Percentiles rank a stretch among this genome's conserved stretches.
Evolutionary conservation across 2,888 invertebrate species (phyloP).

Genomic region (Plutella xylostella): DNA sequence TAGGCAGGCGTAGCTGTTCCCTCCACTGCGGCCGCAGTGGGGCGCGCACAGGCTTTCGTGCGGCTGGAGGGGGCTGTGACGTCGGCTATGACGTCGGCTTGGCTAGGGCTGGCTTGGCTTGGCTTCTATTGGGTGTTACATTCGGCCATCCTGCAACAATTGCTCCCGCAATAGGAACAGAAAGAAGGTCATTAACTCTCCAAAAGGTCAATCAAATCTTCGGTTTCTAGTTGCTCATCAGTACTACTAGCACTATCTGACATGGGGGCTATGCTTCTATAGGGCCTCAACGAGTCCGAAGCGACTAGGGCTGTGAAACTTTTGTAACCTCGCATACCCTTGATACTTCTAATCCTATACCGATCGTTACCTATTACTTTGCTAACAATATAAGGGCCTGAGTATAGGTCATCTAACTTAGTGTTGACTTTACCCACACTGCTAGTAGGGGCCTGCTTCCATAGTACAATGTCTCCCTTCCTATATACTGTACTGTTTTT

Average conservation of each 20-base stretch:
- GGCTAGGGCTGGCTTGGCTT: background rate
- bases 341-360: slow-evolving; percentile 22
- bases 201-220: slow-evolving; percentile 11
- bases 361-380: slow-evolving; percentile 22
- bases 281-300: slow-evolving; percentile 18
- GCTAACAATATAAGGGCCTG: slow-evolving; percentile 11
- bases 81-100: no score
- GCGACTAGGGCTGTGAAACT: slow-evolving; percentile 17
- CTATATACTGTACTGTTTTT: slow-evolving; percentile 15
- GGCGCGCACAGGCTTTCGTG: background rate
- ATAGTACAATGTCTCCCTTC: slow-evolving; percentile 19
- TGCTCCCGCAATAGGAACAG: slow-evolving; percentile 9
- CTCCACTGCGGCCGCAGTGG: background rate
- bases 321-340: slow-evolving; percentile 21
- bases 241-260: slow-evolving; percentile 21
- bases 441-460: slow-evolving; percentile 12
- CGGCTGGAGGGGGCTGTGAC: background rate
- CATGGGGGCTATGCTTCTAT: slow-evolving; percentile 14
- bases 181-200: background rate
- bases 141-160: slow-evolving; percentile 18
- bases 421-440: slow-evolving; percentile 16
- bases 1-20: background rate
- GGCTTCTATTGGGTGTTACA: background rate
- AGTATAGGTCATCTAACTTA: slow-evolving; percentile 18
- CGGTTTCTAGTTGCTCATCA: slow-evolving; percentile 22